Conservation (phyloP, 2,797 vertebrate genomes). For the Danio albolineatus region DNA sequence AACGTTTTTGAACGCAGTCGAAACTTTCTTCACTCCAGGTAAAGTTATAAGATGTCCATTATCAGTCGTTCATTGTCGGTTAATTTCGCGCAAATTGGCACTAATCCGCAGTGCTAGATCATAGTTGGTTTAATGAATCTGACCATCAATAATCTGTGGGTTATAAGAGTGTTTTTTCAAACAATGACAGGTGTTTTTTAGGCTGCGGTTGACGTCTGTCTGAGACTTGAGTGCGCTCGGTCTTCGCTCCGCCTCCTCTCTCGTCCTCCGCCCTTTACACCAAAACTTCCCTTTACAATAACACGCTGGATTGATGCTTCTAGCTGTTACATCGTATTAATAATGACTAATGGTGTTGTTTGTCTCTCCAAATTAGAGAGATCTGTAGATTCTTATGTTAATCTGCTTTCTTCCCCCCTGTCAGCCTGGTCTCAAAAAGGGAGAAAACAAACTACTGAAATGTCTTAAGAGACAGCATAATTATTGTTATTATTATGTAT, state of each 20-base stretch:
- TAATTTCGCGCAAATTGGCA: background rate
- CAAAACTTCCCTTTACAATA: background rate
- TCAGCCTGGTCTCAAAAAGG: background rate
- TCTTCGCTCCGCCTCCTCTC: slow-evolving; percentile 12
- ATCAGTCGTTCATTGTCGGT: background rate
- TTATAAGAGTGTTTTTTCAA: background rate
- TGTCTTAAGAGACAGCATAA: background rate
- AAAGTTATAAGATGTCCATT: slow-evolving; percentile 1
- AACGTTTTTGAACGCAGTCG: background rate
- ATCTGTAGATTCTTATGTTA: background rate
- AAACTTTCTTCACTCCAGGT: slow-evolving; percentile 7
- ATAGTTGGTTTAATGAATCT: background rate
- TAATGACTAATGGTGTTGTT: background rate
- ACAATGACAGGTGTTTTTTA: slow-evolving; percentile 5
- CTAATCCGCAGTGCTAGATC: background rate
- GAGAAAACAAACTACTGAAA: background rate
- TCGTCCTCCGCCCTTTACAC: background rate
- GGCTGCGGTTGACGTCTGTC: background rate
- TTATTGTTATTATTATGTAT: background rate
- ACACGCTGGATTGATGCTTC: background rate
- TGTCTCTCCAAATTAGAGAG: background rate
- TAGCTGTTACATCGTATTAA: background rate
- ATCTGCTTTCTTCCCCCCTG: background rate
- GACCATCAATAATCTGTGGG: background rate
- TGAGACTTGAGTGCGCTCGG: background rate